Evolutionary conservation across 2,888 invertebrate species (phyloP).

Genomic region (Tigriopus californicus): DNA sequence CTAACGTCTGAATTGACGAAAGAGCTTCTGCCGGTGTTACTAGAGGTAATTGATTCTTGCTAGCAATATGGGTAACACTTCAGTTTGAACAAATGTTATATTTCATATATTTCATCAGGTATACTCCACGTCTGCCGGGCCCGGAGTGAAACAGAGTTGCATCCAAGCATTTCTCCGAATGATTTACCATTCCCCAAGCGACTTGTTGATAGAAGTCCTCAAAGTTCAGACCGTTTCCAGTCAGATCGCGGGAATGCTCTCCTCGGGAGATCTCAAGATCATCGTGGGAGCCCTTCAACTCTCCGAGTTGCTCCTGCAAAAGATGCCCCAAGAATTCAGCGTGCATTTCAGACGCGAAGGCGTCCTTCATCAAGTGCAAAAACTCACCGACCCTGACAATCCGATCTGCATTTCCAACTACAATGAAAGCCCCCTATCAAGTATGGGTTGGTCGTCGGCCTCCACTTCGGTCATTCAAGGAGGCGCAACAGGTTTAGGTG

Average conservation of each 20-base stretch:
- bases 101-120: conserved; percentile 28
- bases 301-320: conserved; percentile 89
- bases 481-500: neutral
- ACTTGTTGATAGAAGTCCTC: conserved; percentile 46
- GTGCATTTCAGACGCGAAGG: conserved; percentile 55
- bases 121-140: conserved; percentile 93
- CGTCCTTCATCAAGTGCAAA: conserved; percentile 72
- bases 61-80: too few species aligned
- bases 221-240: conserved; percentile 51
- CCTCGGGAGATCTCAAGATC: conserved; percentile 84
- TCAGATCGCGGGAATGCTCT: conserved; percentile 96
- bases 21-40: conserved; percentile 5
- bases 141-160: conserved; percentile 90
- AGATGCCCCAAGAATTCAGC: conserved; percentile 81
- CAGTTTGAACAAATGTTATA: too few species aligned
- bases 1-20: conserved; percentile 5
- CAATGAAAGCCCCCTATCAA: neutral
- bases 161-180: conserved; percentile 84
- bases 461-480: neutral
- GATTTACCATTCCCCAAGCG: conserved; percentile 80
- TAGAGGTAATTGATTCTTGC: conserved; percentile 7
- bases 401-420: conserved; percentile 21
- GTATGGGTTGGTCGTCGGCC: neutral
- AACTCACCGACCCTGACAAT: conserved; percentile 45
- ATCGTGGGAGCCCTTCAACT: conserved; percentile 92